Evolutionary conservation across 2,113 vertebrate species (phyloP), one percentile per base, ranked within the genome.

Genomic region (Prinia subflava): DNA sequence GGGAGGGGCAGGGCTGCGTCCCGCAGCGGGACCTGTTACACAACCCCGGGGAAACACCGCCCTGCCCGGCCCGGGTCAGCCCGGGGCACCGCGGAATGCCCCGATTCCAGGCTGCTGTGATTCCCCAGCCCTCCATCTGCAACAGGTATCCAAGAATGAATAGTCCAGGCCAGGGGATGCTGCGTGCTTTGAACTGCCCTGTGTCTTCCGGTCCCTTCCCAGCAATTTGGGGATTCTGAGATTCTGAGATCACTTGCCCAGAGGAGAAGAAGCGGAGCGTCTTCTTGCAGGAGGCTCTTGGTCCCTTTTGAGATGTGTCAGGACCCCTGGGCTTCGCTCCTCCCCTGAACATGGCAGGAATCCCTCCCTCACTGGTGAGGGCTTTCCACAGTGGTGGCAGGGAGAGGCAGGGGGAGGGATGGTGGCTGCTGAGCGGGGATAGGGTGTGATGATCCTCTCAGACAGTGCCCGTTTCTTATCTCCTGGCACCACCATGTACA

Each of bases 351-450:
- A 23, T 9, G 11, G 47, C 80, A 63, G 64, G 55, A 57, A 13
- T 14, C 79, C 7, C 46, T 37, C 12, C 9, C 18, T 39, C 4
- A 0, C 31, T 0, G 57, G 2, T 6, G 68, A 2, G 49, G 42
- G 33, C 0, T 77, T 67, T 37, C 47, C 57, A 46, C 8, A 59
- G 41, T 8, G 62, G 1, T 7, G 5, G 3, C 11, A 28, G 41
- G 37, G 23, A 89, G 68, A 71, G 39, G 52, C 83, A 64, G 69
- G 44, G 86, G 80, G 5, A 81, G 37, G 7, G 68, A 18, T 49
- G 1, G 53, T 41, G 68, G 69, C 80, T 52, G 83, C 94, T 67
- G 71, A 17, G n/a, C 11, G 28, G 81, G 69, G 55, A 82, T 15
- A 8, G 6, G 24, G 35, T 19, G 4, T 18, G 89, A 63, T 57